Conservation (phyloP, 1,140 invertebrate species). For the Ridgeia piscesae region DNA sequence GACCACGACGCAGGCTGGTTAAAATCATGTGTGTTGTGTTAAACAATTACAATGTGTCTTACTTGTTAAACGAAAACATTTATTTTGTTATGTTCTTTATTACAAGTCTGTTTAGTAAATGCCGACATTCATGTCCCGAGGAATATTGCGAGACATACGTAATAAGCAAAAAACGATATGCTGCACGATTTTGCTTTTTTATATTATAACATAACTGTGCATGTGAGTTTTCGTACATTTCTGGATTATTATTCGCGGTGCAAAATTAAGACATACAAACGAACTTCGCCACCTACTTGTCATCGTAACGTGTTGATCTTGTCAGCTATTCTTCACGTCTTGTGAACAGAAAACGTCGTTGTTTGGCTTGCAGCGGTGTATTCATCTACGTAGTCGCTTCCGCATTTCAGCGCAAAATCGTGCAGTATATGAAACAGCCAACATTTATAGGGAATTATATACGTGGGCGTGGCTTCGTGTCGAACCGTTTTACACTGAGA, state of each 20-base stretch:
- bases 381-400: background rate
- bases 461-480: background rate
- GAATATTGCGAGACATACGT: background rate
- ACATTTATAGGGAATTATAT: background rate
- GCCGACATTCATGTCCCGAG: too few species aligned
- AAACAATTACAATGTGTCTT: too few species aligned
- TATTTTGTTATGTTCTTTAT: too few species aligned
- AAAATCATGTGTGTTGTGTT: too few species aligned
- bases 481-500: background rate
- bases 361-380: background rate
- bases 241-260: background rate
- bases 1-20: too few species aligned
- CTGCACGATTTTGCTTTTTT: background rate
- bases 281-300: background rate
- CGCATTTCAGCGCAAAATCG: background rate
- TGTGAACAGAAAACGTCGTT: background rate
- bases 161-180: background rate
- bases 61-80: too few species aligned
- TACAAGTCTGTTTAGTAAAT: too few species aligned
- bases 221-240: background rate
- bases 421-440: background rate
- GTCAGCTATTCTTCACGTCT: background rate
- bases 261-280: background rate
- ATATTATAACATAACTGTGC: background rate
- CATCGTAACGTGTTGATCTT: background rate